Percentiles rank a stretch among this genome's conserved stretches.
phyloP scores from a whole-genome alignment of 2,888 invertebrate species.

The Marasmarcha lunaedactyla region DNA sequence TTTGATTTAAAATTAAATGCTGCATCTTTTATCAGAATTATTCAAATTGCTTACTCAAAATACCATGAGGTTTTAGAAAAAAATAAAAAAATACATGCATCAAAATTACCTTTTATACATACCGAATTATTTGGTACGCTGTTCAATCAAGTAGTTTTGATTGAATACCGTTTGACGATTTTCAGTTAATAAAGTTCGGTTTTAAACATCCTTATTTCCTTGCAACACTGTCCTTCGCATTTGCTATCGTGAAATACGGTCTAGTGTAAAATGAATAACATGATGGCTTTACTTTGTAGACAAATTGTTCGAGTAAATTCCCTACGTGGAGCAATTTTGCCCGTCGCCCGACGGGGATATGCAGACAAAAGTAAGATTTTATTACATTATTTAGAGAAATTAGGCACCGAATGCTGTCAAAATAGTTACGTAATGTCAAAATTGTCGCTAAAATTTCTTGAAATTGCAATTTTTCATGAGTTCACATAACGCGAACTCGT shows the following conservation, averaged over 20 bases:
- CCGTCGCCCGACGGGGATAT: slow-evolving; percentile 72
- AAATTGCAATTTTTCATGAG: neutral
- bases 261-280: slow-evolving; percentile 34
- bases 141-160: too few species aligned
- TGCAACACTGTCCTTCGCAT: slow-evolving; percentile 23
- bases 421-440: slow-evolving; percentile 67
- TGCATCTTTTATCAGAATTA: too few species aligned
- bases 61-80: too few species aligned
- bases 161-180: too few species aligned
- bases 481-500: too few species aligned
- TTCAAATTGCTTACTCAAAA: too few species aligned
- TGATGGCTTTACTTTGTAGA: slow-evolving; percentile 82
- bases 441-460: slow-evolving; percentile 19
- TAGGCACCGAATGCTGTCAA: slow-evolving; percentile 35
- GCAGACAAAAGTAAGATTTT: slow-evolving; percentile 74
- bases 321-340: slow-evolving; percentile 73
- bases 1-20: too few species aligned
- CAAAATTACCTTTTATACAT: too few species aligned
- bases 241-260: slow-evolving; percentile 62
- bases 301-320: slow-evolving; percentile 75
- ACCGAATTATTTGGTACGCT: too few species aligned
- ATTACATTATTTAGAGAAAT: slow-evolving; percentile 17
- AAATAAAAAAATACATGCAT: too few species aligned
- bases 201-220: neutral
- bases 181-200: too few species aligned